These are phyloP conservation scores for Chymomyza amoena DNA, from an alignment of 2,888 invertebrate species.

Conservation along the genomic window DNA sequence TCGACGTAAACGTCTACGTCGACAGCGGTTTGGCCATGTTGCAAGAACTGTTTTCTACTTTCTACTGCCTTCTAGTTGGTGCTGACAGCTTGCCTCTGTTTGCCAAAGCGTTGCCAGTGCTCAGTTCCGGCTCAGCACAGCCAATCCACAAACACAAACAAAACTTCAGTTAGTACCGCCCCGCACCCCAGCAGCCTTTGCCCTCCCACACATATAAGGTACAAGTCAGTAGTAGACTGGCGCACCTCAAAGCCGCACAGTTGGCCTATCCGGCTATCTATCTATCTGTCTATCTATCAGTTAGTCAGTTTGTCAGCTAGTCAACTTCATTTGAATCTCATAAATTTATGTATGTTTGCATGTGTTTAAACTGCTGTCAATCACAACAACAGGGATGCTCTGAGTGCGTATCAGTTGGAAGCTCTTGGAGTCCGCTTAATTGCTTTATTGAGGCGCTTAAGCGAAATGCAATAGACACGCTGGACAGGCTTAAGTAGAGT, in stretches of 20 bases:
- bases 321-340: constrained; percentile 39
- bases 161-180: background rate
- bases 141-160: background rate
- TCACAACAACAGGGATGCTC: constrained; percentile 3
- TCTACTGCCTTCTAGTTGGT: background rate
- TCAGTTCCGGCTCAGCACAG: background rate
- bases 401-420: background rate
- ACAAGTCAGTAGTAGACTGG: background rate
- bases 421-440: constrained; percentile 21
- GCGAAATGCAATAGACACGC: background rate
- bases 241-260: background rate
- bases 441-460: constrained; percentile 33
- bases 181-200: background rate
- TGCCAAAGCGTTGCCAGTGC: background rate
- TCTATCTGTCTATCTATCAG: background rate
- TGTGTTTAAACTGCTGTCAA: constrained; percentile 1
- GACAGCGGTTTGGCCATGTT: background rate
- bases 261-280: background rate
- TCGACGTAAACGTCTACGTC: too few relatives aligned
- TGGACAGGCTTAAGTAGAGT: too few relatives aligned
- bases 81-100: background rate
- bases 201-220: background rate
- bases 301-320: background rate
- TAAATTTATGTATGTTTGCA: constrained; percentile 21
- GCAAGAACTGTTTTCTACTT: background rate